Percentiles rank a stretch among this genome's conserved stretches.
phyloP scores from a whole-genome alignment of 2,113 vertebrate genomes.

The Alligator sinensis region DNA sequence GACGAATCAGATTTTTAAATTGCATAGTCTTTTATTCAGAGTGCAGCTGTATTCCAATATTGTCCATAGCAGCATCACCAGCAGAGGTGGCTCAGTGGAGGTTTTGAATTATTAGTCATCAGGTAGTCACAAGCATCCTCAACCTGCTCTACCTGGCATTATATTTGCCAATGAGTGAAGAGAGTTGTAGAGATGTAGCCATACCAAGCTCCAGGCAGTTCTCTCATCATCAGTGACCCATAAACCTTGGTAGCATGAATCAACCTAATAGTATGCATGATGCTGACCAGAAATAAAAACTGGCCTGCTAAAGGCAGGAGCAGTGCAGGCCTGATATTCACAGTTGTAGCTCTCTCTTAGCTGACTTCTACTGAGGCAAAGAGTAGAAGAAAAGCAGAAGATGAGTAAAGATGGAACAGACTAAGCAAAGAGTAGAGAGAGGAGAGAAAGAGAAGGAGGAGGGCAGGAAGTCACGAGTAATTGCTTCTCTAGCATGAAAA shows the following conservation, averaged over 20 bases:
- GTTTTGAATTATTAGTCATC: not conserved
- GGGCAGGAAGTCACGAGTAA: not conserved
- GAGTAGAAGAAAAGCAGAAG: not conserved
- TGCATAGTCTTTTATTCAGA: not conserved
- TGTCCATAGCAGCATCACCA: not conserved
- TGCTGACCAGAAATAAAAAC: not conserved
- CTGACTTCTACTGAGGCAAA: not conserved
- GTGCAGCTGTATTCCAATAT: not conserved
- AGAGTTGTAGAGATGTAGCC: not conserved
- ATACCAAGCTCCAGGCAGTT: not conserved
- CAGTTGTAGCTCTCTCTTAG: not conserved
- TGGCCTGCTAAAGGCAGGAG: not conserved
- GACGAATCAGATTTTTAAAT: not conserved
- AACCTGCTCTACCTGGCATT: not conserved
- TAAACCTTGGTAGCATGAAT: not conserved
- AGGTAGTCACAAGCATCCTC: not conserved
- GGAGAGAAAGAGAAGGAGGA: not conserved
- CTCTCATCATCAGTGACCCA: not conserved
- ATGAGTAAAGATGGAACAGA: not conserved
- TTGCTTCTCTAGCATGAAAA: slow-evolving; percentile 1
- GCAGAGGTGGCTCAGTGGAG: not conserved
- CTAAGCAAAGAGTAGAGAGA: not conserved
- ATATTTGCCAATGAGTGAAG: not conserved
- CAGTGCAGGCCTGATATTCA: not conserved
- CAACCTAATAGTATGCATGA: not conserved